phyloP scores from a whole-genome alignment of 2,113 vertebrate genomes.

The Tupaia tana region DNA sequence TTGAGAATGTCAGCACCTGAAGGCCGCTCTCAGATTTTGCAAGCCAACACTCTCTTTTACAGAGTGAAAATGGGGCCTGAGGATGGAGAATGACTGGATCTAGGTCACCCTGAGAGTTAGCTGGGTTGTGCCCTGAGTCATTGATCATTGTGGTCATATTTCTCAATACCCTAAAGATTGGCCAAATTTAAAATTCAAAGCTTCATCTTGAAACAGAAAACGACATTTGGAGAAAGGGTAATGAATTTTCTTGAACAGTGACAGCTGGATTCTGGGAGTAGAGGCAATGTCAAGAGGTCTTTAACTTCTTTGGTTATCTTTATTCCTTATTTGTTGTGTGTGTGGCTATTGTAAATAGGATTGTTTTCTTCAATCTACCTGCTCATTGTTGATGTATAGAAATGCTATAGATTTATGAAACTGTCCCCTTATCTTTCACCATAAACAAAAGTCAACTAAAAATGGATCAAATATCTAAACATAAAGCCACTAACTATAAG shows the following conservation, averaged over 20 bases:
- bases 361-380: no score
- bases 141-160: background rate
- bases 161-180: background rate
- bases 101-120: background rate
- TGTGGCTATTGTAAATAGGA: no score
- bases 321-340: no score
- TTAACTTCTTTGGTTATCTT: no score
- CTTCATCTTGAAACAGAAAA: slow-evolving; percentile 2
- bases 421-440: no score
- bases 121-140: background rate
- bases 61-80: background rate
- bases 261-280: background rate
- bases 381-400: no score
- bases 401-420: no score
- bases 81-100: background rate
- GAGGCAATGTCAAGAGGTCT: background rate
- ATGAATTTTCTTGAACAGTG: background rate
- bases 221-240: background rate
- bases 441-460: no score
- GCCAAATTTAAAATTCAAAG: background rate
- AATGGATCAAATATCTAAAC: no score
- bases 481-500: no score
- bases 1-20: background rate
- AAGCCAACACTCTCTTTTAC: background rate
- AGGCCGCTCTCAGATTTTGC: background rate